Evolutionary conservation across 2,888 invertebrate genomes (phyloP), one percentile per base, ranked within the genome.

Genomic region (Escarpia spicata): DNA sequence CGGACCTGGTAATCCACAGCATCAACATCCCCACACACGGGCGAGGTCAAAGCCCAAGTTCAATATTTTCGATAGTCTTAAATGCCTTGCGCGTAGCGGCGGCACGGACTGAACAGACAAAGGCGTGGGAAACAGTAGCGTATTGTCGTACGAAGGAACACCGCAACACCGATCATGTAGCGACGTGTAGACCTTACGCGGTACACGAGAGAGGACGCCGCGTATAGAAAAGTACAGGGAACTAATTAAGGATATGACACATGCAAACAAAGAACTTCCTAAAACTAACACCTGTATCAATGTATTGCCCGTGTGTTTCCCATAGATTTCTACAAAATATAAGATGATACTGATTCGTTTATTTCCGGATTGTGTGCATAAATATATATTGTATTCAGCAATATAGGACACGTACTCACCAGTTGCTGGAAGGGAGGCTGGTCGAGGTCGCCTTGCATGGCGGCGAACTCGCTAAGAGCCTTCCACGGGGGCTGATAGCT

Each of bases 401-500:
- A 26, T 75, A 26, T 75, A 75, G 3, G 75, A 75, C 75, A 94
- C 60, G 93, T 95, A 97, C 98, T 99, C 95, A 99, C 99, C 95
- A 99, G 97, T 96, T 99, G 99, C 96, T 99, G 99, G 97, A 99
- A 99, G 95, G 99, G 98, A 26, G 99, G 98, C 96, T 98, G 97
- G 95, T 99, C 99, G 93, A 99, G 97, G 97, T 99, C 99, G 26
- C 98, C 98, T 96, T 99, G 99, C 95, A 99, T 97, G 75, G 75
- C 75, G 94, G 99, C 99, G 97, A 99, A 99, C 97, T 99, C 99
- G 92, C 98, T 98, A 92, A 99, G 97, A 94, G 99, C 98, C 97
- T 99, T 99, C 99, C 99, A 99, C 15, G 94, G 94, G 92, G 99
- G 99, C 97, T 99, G 99, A 97, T 99, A 99, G 94, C 99, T 98